Base-by-base conservation (phyloP, 2,888 invertebrate species). In the Noctua fimbriata region DNA sequence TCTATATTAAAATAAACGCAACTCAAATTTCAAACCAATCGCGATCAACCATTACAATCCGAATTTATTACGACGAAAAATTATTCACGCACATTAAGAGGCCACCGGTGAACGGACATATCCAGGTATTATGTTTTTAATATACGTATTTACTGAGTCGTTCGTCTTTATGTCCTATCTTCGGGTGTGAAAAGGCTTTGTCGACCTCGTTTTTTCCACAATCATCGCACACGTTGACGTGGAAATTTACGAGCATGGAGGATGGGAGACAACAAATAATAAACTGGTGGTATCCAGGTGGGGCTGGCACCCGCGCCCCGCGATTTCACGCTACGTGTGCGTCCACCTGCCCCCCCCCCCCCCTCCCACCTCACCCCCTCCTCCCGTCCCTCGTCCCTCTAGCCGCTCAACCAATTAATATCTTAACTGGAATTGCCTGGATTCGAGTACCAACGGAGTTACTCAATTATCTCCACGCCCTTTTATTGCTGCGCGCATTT, bases 211-310 rank as follows among this genome's bases (percentile, higher is more conserved):
- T 96, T 96, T 96, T 96, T 95, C 93, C 93, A 95, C 94, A 93
- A 95, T 94, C 96, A 94, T 96, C 96, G 95, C 96, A 96, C 96
- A 96, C 96, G 96, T 96, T 96, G 96, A 95, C 95, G 94, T 93
- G 95, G 93, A 96, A 96, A 96, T 97, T 97, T 97, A 97, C 96
- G 96, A 96, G 96, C 96, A 95, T 95, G 94, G 95, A 95, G 86
- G 95, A 96, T 96, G 95, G 95, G 94, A 95, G 95, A 96, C 96
- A 96, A 96, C 96, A 96, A 96, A 96, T 96, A 96, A 96, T 95
- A 95, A 95, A 94, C 91, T 94, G 93, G 90, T 89, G 92, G 92
- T 91, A 93, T 93, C 96, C 95, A 96, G 96, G 96, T 96, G 96
- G 93, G 90, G 89, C 88, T 92, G 93, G 94, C 95, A 94, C 94